These are phyloP conservation scores for Aphyosemion australe DNA, from an alignment of 2,113 vertebrate species.

Conservation along the genomic window DNA sequence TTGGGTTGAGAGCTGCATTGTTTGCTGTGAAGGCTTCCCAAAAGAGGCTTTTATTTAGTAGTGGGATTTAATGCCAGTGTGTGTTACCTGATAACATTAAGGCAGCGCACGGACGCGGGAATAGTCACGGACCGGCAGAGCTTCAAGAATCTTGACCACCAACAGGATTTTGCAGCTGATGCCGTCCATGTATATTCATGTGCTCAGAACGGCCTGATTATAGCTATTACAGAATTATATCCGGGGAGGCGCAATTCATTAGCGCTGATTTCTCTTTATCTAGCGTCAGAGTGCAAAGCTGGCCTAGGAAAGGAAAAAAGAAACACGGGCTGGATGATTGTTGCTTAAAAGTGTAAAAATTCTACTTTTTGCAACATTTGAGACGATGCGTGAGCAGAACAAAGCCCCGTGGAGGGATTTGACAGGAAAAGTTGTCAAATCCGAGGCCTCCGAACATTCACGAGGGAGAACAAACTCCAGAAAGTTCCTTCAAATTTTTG, in stretches of 20 bases:
- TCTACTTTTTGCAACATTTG: too few species aligned
- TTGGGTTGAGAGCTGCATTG: constrained; percentile 71
- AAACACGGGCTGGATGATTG: too few species aligned
- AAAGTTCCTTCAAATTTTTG: constrained; percentile 44
- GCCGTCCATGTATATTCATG: constrained; percentile 75
- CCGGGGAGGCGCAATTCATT: constrained; percentile 77
- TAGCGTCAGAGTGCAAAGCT: constrained; percentile 57
- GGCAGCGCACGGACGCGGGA: constrained; percentile 66
- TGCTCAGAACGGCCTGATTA: constrained; percentile 74
- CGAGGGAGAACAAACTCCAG: constrained; percentile 9
- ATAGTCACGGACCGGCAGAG: constrained; percentile 72
- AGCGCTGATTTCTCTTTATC: constrained; percentile 75
- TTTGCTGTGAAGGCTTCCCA: constrained; percentile 79
- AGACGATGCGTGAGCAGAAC: not conserved
- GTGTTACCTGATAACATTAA: constrained; percentile 86
- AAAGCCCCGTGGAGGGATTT: not conserved
- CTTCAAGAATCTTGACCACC: constrained; percentile 83
- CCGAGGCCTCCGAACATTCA: constrained; percentile 6
- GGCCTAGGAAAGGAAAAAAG: constrained; percentile 11
- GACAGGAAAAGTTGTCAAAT: constrained; percentile 20
- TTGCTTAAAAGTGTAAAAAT: too few species aligned
- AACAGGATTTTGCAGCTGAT: constrained; percentile 77
- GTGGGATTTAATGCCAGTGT: constrained; percentile 84
- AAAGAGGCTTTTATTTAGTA: constrained; percentile 80
- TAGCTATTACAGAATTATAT: constrained; percentile 80